Evolutionary conservation across 2,888 invertebrate genomes (phyloP).

Genomic region (Acrobasis consociella): DNA sequence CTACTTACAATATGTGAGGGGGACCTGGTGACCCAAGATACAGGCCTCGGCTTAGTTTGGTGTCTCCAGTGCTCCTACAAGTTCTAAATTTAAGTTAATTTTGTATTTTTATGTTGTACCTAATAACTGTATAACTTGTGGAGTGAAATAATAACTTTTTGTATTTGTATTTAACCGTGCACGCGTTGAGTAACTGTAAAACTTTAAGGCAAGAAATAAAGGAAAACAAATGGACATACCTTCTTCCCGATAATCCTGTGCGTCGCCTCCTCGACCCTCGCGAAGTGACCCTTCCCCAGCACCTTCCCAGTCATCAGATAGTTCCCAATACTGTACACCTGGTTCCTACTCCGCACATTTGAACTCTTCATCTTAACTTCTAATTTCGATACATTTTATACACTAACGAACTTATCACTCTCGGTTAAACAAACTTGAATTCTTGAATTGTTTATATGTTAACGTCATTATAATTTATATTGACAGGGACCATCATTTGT

Average conservation of each 20-base stretch:
- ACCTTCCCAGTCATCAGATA: conserved; percentile 87
- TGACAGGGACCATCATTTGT: conserved; percentile 60
- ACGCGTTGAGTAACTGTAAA: too few species aligned
- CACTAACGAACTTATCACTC: conserved; percentile 24
- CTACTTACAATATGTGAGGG: too few species aligned
- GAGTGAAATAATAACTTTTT: too few species aligned
- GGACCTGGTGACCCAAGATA: too few species aligned
- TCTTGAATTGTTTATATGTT: conserved; percentile 50
- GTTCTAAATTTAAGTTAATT: too few species aligned
- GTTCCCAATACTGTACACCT: conserved; percentile 85
- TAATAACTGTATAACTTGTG: too few species aligned
- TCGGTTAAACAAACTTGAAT: conserved; percentile 38
- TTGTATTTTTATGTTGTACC: too few species aligned
- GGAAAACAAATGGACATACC: conserved; percentile 63
- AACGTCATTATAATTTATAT: conserved; percentile 59
- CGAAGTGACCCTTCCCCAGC: conserved; percentile 90
- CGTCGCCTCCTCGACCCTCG: conserved; percentile 88
- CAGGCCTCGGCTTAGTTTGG: too few species aligned
- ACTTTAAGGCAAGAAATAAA: neutral
- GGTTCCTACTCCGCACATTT: conserved; percentile 59
- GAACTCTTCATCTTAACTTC: conserved; percentile 55
- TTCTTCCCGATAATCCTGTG: conserved; percentile 86
- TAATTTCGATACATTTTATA: conserved; percentile 63
- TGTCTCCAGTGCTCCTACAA: too few species aligned
- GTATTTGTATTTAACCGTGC: too few species aligned